phyloP scores from a whole-genome alignment of 2,113 vertebrate species.

The Scytalopus superciliaris region DNA sequence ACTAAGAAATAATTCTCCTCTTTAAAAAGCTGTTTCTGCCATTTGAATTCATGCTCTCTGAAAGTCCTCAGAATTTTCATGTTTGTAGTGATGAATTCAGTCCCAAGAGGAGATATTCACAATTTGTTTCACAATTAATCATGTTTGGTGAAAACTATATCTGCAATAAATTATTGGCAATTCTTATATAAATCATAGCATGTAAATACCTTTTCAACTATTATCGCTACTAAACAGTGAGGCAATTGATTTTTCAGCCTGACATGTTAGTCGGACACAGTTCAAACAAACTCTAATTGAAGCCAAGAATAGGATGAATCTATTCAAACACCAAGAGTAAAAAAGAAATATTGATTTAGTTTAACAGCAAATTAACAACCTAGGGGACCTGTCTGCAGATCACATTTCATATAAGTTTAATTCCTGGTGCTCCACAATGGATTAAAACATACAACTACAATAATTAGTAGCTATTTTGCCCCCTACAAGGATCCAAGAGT shows the following conservation, averaged over 20 bases:
- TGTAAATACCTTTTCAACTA: slow-evolving; percentile 44
- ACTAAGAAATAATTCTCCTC: not conserved
- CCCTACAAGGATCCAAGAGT: not conserved
- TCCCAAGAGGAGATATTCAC: not conserved
- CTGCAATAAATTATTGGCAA: slow-evolving; percentile 27
- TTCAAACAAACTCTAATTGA: slow-evolving; percentile 35
- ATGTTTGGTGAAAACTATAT: not conserved
- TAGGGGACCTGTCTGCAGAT: not conserved
- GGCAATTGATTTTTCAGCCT: slow-evolving; percentile 61
- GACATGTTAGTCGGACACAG: slow-evolving; percentile 29
- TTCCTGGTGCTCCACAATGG: not conserved
- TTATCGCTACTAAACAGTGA: slow-evolving; percentile 28
- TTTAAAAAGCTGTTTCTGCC: not conserved
- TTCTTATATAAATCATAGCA: slow-evolving; percentile 39
- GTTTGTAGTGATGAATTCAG: not conserved
- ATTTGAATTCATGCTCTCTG: not conserved
- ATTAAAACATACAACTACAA: slow-evolving; percentile 26
- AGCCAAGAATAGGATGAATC: slow-evolving; percentile 12
- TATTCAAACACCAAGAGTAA: slow-evolving; percentile 25
- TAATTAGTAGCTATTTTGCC: slow-evolving; percentile 43
- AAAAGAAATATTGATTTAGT: slow-evolving; percentile 57
- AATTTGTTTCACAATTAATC: slow-evolving; percentile 46
- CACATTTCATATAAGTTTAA: slow-evolving; percentile 52
- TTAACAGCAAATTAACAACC: slow-evolving; percentile 41
- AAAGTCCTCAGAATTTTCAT: not conserved